Conservation (phyloP, 2,888 invertebrate species). For the Rosalia funebris region DNA sequence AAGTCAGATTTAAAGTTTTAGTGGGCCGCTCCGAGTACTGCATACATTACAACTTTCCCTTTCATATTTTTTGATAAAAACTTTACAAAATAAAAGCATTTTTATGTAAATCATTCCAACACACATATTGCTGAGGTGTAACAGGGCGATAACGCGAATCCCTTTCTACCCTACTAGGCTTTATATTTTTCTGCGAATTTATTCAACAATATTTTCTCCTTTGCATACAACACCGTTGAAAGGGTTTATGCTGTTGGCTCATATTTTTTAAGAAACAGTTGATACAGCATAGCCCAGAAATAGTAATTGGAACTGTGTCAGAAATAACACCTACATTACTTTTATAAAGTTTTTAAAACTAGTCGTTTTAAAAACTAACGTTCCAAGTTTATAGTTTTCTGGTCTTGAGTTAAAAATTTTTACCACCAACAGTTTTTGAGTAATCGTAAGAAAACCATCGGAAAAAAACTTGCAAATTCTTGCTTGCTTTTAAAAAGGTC, state of each 20-base stretch:
- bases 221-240: not conserved
- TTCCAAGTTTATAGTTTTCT: too few species aligned
- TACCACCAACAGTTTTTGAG: too few species aligned
- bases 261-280: too few species aligned
- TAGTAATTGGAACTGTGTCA: too few species aligned
- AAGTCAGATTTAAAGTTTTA: not conserved
- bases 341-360: too few species aligned
- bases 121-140: conserved; percentile 17
- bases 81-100: conserved; percentile 17
- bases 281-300: too few species aligned
- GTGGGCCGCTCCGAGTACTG: not conserved
- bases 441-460: too few species aligned
- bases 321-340: too few species aligned
- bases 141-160: conserved; percentile 4
- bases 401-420: too few species aligned
- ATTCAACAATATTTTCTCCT: conserved; percentile 15
- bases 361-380: too few species aligned
- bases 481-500: too few species aligned
- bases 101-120: conserved; percentile 19
- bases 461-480: too few species aligned
- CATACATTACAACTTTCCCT: conserved; percentile 8
- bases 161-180: conserved; percentile 2
- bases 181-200: conserved; percentile 9
- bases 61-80: conserved; percentile 11
- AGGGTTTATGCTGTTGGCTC: not conserved